Evolutionary conservation across 1,140 invertebrate genomes (phyloP).

Genomic region (Drosophila pachea): DNA sequence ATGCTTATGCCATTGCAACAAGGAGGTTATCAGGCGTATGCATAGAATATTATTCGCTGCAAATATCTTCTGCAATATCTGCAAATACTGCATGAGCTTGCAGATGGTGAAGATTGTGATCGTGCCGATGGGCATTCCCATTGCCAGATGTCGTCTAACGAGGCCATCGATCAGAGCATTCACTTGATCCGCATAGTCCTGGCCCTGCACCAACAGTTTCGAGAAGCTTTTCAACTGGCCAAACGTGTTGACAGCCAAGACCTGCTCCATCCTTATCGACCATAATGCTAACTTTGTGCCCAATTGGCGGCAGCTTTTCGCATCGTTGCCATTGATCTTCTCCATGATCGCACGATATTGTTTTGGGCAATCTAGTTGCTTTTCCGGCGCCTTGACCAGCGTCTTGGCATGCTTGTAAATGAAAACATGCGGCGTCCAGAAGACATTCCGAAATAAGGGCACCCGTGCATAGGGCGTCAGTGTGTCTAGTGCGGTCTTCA

Average conservation of each 20-base stretch:
- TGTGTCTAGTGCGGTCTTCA: constrained; percentile 36
- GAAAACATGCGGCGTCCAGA: constrained; percentile 52
- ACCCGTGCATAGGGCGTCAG: constrained; percentile 41
- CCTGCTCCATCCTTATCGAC: constrained; percentile 44
- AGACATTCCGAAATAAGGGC: constrained; percentile 30
- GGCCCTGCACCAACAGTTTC: constrained; percentile 44
- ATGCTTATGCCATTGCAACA: constrained; percentile 60
- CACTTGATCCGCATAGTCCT: constrained; percentile 44
- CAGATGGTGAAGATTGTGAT: constrained; percentile 34
- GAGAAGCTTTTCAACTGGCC: constrained; percentile 51
- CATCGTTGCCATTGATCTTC: constrained; percentile 37
- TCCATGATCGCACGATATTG: constrained; percentile 38
- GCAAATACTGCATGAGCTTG: constrained; percentile 58
- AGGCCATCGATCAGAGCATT: constrained; percentile 42
- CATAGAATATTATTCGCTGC: constrained; percentile 61
- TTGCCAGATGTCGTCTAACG: constrained; percentile 42
- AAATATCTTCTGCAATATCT: constrained; percentile 46
- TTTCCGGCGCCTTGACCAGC: constrained; percentile 38
- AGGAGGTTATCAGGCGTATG: constrained; percentile 37
- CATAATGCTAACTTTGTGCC: constrained; percentile 54
- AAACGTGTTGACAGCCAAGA: constrained; percentile 40
- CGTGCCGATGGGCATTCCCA: constrained; percentile 39
- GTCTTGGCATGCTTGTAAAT: constrained; percentile 49
- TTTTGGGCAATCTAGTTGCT: constrained; percentile 1
- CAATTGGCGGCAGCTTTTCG: constrained; percentile 48